Evolutionary conservation across 92 coral and sea anemone species (phyloP).

Genomic region (Porites divaricata): DNA sequence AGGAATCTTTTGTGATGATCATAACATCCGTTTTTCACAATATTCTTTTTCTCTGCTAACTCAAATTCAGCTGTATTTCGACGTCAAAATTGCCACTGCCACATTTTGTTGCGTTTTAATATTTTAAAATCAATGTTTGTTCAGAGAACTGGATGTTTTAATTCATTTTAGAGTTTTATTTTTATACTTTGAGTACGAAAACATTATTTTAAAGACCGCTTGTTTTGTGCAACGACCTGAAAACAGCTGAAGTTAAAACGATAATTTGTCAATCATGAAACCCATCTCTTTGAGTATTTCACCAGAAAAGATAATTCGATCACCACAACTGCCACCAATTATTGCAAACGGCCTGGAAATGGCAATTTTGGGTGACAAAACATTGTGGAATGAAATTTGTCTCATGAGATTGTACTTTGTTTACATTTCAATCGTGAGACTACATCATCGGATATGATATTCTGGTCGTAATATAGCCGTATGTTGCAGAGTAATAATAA

Average conservation of each 20-base stretch:
- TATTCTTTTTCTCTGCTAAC: background rate
- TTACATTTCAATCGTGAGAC: slow-evolving; percentile 28
- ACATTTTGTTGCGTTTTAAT: background rate
- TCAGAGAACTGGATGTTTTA: background rate
- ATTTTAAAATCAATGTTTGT: background rate
- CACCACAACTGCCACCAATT: background rate
- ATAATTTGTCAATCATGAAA: slow-evolving; percentile 14
- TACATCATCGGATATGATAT: background rate
- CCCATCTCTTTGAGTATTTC: background rate
- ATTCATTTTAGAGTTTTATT: slow-evolving; percentile 4
- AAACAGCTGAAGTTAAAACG: slow-evolving; percentile 39
- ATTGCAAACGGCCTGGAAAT: background rate
- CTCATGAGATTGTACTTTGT: slow-evolving; percentile 11
- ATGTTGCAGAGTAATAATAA: slow-evolving; percentile 8
- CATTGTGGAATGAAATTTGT: slow-evolving; percentile 11
- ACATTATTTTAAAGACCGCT: background rate
- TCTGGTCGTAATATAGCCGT: background rate
- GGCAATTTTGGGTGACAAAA: background rate
- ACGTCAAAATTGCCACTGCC: background rate
- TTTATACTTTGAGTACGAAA: background rate
- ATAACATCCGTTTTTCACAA: background rate
- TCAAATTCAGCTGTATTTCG: slow-evolving; percentile 10
- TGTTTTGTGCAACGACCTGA: slow-evolving; percentile 4
- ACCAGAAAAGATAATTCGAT: background rate
- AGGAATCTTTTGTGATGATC: background rate